These are phyloP conservation scores for Nemotelus nigrinus DNA, from an alignment of 2,888 invertebrate genomes.

Conservation along the genomic window DNA sequence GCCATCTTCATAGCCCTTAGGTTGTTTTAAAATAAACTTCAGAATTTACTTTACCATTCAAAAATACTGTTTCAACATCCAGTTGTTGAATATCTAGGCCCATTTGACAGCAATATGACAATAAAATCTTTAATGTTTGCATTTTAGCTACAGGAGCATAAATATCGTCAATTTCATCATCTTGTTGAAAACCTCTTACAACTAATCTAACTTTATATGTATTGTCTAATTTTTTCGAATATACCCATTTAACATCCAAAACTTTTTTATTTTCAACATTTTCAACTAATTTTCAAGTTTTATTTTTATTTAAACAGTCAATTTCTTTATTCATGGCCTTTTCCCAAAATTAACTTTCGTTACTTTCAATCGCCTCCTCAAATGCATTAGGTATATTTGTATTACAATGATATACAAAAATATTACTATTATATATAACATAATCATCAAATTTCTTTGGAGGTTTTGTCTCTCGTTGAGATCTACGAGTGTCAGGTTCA, in stretches of 20 bases:
- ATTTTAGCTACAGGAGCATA: slow-evolving; percentile 52
- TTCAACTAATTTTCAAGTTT: slow-evolving; percentile 56
- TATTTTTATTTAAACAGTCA: slow-evolving; percentile 55
- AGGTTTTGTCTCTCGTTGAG: slow-evolving; percentile 46
- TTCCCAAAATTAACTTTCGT: slow-evolving; percentile 53
- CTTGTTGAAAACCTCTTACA: slow-evolving; percentile 48
- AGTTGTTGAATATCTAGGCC: slow-evolving; percentile 26
- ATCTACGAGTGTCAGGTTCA: slow-evolving; percentile 30
- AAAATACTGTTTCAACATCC: slow-evolving; percentile 54
- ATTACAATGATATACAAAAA: slow-evolving; percentile 54
- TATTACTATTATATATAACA: slow-evolving; percentile 48
- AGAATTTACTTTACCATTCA: slow-evolving; percentile 51
- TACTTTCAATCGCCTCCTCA: slow-evolving; percentile 55
- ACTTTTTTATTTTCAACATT: slow-evolving; percentile 54
- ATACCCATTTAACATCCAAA: slow-evolving; percentile 56
- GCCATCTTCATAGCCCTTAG: slow-evolving; percentile 54
- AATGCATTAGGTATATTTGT: slow-evolving; percentile 54
- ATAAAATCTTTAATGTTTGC: slow-evolving; percentile 55
- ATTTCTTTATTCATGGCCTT: slow-evolving; percentile 56
- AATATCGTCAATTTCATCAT: slow-evolving; percentile 41
- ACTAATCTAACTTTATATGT: slow-evolving; percentile 51
- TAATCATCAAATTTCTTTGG: slow-evolving; percentile 52
- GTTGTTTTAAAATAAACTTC: slow-evolving; percentile 54
- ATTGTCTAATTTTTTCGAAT: slow-evolving; percentile 53
- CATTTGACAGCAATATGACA: slow-evolving; percentile 54